These are phyloP conservation scores for Gobiocypris rarus DNA, from an alignment of 2,113 vertebrate species.

Conservation along the genomic window DNA sequence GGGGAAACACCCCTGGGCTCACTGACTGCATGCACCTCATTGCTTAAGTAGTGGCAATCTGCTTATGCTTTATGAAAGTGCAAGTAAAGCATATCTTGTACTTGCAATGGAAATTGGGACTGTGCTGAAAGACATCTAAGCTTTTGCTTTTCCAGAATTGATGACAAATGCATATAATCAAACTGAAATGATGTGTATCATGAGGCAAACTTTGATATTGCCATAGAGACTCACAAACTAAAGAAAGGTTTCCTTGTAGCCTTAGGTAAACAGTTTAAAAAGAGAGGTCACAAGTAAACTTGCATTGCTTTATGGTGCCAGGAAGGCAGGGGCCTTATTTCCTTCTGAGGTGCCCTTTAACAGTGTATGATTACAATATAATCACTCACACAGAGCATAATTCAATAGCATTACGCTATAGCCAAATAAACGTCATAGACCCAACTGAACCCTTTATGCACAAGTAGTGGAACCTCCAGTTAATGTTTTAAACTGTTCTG, in stretches of 20 bases:
- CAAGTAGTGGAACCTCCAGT: neutral
- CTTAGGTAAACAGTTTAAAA: conserved; percentile 46
- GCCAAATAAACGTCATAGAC: conserved; percentile 19
- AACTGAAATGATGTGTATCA: conserved; percentile 20
- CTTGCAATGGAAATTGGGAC: neutral
- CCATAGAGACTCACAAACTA: conserved; percentile 29
- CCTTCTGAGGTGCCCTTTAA: neutral
- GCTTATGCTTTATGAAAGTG: neutral
- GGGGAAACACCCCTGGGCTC: neutral
- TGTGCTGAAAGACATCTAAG: neutral
- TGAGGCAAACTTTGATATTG: conserved; percentile 1
- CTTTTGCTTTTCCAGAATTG: conserved; percentile 29
- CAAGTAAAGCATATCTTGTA: neutral
- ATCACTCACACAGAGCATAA: conserved; percentile 25
- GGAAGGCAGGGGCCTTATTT: conserved; percentile 11
- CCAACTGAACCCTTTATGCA: conserved; percentile 24
- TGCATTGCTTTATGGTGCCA: conserved; percentile 32
- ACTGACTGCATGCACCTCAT: neutral
- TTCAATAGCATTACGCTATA: conserved; percentile 29
- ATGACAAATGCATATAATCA: conserved; percentile 17
- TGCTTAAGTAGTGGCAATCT: neutral
- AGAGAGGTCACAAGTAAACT: conserved; percentile 32
- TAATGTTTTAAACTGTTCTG: conserved; percentile 12
- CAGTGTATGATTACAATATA: conserved; percentile 28
- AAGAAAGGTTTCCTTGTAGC: conserved; percentile 3